Evolutionary conservation across 2,888 invertebrate genomes (phyloP).

Genomic region (Macrosoma leucophasiata): DNA sequence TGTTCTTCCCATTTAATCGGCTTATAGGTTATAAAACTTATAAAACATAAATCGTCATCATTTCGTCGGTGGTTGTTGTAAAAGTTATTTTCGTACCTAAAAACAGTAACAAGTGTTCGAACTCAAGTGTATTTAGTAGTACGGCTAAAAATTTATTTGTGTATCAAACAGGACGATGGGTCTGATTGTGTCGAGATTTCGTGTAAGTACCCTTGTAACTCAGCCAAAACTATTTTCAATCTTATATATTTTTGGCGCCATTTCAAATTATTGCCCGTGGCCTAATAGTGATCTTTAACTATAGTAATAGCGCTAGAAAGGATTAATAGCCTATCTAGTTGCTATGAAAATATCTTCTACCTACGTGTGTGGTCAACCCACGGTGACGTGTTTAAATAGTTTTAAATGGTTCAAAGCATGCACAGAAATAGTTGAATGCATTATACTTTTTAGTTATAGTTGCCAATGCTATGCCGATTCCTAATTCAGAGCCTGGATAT

Average conservation of each 20-base stretch:
- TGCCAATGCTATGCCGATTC: no score
- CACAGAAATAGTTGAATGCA: no score
- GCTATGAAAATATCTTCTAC: no score
- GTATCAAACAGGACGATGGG: conserved; percentile 69
- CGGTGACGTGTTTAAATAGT: no score
- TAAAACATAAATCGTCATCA: conserved; percentile 63
- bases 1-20: conserved; percentile 35
- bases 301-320: no score
- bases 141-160: conserved; percentile 3
- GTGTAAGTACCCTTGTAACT: conserved; percentile 74
- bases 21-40: conserved; percentile 61
- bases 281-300: no score
- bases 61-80: conserved; percentile 38
- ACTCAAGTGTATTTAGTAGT: no score
- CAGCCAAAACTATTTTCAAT: conserved; percentile 59
- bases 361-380: no score
- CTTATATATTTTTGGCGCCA: conserved; percentile 54
- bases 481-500: no score
- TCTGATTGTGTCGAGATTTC: conserved; percentile 79
- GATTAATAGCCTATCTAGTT: no score
- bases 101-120: conserved; percentile 41
- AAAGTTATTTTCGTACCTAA: conserved; percentile 57
- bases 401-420: no score
- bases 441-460: no score
- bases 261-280: conserved; percentile 57